A percentile compares a stretch with the other conserved stretches of the same genome.
Evolutionary conservation across 2,797 vertebrate genomes (phyloP).

Genomic region (Momotus momota): DNA sequence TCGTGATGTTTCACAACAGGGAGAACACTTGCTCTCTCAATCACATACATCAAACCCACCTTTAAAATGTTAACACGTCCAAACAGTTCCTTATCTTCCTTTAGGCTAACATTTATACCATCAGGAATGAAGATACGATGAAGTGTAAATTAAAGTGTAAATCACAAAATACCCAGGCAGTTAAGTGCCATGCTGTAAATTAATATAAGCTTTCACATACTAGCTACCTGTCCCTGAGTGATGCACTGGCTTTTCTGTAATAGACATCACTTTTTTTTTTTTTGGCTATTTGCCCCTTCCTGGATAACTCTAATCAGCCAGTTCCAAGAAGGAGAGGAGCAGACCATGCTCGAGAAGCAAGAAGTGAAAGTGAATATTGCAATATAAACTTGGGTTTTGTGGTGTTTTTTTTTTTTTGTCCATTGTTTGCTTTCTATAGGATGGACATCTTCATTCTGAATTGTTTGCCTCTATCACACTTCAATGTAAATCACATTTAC

Average conservation of each 20-base stretch:
- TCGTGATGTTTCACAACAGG: neutral
- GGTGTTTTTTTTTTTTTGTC: neutral
- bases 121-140: neutral
- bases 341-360: neutral
- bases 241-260: neutral
- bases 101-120: neutral
- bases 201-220: neutral
- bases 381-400: neutral
- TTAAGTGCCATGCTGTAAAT: neutral
- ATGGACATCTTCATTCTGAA: neutral
- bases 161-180: neutral
- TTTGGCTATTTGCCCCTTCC: neutral
- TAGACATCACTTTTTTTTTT: neutral
- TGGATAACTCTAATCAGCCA: neutral
- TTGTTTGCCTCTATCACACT: neutral
- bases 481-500: neutral
- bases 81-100: neutral
- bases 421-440: neutral
- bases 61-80: neutral
- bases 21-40: neutral
- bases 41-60: neutral
- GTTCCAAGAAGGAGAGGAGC: neutral
- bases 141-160: neutral
- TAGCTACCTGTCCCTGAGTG: neutral
- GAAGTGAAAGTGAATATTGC: neutral